phyloP scores from a whole-genome alignment of 2,888 invertebrate species.

The Cephus pygmeus region DNA sequence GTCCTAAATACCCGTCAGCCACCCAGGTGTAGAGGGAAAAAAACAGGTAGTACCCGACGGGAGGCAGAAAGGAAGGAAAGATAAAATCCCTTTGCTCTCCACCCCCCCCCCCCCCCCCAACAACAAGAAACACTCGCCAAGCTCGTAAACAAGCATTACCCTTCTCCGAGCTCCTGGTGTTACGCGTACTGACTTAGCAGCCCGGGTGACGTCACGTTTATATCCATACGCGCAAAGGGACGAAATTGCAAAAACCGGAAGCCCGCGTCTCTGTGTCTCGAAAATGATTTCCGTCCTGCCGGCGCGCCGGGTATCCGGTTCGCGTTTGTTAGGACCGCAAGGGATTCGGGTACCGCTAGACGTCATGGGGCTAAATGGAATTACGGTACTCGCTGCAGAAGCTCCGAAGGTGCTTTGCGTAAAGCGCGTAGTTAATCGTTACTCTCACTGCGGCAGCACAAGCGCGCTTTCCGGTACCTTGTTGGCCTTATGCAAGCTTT shows the following conservation, averaged over 20 bases:
- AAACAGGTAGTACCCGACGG: too few species aligned
- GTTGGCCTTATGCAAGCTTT: slow-evolving; percentile 22
- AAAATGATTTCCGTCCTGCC: not conserved
- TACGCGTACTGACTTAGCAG: not conserved
- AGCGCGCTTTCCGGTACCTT: slow-evolving; percentile 18
- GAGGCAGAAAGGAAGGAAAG: not conserved
- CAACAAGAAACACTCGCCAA: not conserved
- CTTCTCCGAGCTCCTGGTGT: not conserved
- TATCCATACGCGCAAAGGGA: not conserved
- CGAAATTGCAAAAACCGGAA: slow-evolving; percentile 7
- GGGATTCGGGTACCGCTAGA: not conserved
- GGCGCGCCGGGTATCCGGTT: not conserved
- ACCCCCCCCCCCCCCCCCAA: not conserved
- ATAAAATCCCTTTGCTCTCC: not conserved
- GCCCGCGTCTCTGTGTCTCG: not conserved
- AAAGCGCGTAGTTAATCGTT: not conserved
- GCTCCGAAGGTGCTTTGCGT: not conserved
- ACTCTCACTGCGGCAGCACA: slow-evolving; percentile 5
- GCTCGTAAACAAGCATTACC: not conserved
- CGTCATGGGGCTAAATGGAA: not conserved
- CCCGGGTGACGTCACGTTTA: not conserved
- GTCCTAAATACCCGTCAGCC: not conserved
- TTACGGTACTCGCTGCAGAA: not conserved
- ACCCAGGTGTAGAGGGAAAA: too few species aligned
- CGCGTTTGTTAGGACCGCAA: not conserved